phyloP scores from a whole-genome alignment of 2,888 invertebrate species.

The Ommatoiulus sabulosus region DNA sequence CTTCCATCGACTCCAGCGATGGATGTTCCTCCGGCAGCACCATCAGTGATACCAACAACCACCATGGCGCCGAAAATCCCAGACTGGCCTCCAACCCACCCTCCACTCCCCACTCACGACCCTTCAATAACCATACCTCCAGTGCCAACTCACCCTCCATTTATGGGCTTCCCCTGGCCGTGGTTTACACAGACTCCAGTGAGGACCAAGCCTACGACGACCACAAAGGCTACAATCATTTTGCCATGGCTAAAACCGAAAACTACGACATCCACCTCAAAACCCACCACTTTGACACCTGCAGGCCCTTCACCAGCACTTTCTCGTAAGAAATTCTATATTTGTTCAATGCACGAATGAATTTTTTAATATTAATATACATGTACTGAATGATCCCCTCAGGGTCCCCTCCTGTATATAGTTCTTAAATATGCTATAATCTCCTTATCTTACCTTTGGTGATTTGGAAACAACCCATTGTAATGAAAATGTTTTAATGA shows the following conservation, averaged over 20 bases:
- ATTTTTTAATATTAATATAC: neutral
- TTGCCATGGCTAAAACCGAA: constrained; percentile 48
- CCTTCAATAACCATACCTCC: neutral
- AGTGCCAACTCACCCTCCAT: constrained; percentile 2
- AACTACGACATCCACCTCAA: neutral
- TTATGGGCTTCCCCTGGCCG: neutral
- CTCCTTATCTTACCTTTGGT: too few relatives aligned
- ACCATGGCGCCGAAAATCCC: neutral
- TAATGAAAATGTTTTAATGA: too few relatives aligned
- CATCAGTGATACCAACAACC: neutral
- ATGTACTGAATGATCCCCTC: too few relatives aligned
- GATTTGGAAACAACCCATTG: too few relatives aligned
- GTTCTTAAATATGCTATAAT: too few relatives aligned
- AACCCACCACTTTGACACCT: neutral
- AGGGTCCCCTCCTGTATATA: too few relatives aligned
- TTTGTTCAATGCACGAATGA: too few relatives aligned
- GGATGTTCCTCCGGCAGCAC: neutral
- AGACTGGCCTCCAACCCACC: constrained; percentile 54
- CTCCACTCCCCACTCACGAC: constrained; percentile 53
- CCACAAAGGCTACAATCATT: neutral
- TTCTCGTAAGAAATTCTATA: neutral
- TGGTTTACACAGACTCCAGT: constrained; percentile 7
- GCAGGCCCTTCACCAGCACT: constrained; percentile 9
- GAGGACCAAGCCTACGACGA: constrained; percentile 6
- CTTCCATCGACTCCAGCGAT: neutral